Base-by-base conservation (phyloP, 37 sponge, comb jelly and placozoan species). In the Cladorhizidae sp. region DNA sequence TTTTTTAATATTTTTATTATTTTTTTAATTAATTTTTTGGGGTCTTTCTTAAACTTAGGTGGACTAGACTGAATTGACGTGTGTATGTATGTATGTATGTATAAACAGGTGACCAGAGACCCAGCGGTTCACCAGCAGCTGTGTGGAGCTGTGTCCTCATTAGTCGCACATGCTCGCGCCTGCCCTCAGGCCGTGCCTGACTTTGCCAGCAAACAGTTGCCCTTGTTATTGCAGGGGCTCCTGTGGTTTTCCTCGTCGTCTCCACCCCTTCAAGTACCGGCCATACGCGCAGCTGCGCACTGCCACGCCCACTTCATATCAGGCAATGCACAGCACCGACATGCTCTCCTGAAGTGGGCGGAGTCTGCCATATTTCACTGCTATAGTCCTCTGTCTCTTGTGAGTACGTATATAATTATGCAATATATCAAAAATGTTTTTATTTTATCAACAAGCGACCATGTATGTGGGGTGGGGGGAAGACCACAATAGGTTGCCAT, bases 311-410 rank as follows among this genome's bases (percentile, higher is more conserved):
- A 56, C 57, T 83, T 64, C 68, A 38, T 67, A 23, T 29, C 40
- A 11, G 22, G 45, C 42, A 43, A 56, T 40, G 18, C 49, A 3
- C 75, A 63, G 11, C 37, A 68, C 42, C 64, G 56, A 55, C 11
- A 33, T 56, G 35, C n/a, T 26, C 63, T 80, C 42, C 69, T 50
- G 43, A 71, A 54, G 58, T 82, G 83, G 73, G 74, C 64, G 45
- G 18, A 38, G 55, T 31, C 51, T 49, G 63, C 62, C 9, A 11
- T 82, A 22, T 73, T 82, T 36, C 2, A 18, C 0, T 22, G 18
- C 33, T 42, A 50, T 29, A 40, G 17, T 5, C 40, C 21, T 20
- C 54, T 74, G 39, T 64, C 73, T 20, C 49, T 64, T 25, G 72
- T 71, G 23, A 29, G 71, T 56, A 31, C 57, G 28, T 11, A 12